phyloP scores from a whole-genome alignment of 2,113 vertebrate species.

The Gallinago paraguaiae region DNA sequence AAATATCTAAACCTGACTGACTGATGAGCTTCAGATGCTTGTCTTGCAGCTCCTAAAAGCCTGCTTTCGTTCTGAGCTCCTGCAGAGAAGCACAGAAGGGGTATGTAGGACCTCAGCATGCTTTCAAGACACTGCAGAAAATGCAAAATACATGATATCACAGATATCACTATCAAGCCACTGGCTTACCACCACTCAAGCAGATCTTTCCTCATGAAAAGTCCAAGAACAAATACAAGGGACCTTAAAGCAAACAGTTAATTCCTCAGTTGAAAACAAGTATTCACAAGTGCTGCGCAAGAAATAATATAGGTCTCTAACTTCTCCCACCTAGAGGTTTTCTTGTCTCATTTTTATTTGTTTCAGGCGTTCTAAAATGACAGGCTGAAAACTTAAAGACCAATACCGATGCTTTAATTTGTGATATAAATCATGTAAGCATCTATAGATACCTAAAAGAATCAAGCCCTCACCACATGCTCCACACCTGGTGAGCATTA shows the following conservation, averaged over 20 bases:
- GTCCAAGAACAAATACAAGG: neutral
- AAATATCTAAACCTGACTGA: neutral
- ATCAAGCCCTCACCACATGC: neutral
- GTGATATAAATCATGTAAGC: slow-evolving; percentile 29
- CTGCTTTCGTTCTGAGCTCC: neutral
- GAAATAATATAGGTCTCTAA: slow-evolving; percentile 60
- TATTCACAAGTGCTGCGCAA: neutral
- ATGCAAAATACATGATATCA: neutral
- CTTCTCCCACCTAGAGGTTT: neutral
- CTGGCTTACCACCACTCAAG: neutral
- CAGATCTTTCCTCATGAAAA: neutral
- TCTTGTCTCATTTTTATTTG: slow-evolving; percentile 42
- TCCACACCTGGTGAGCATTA: slow-evolving; percentile 20
- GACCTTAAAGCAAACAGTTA: neutral
- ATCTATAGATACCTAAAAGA: slow-evolving; percentile 34
- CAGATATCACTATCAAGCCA: neutral
- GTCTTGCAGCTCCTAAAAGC: neutral
- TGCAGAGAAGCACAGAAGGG: neutral
- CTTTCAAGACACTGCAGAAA: neutral
- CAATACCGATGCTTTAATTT: slow-evolving; percentile 34
- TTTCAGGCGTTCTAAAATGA: slow-evolving; percentile 51
- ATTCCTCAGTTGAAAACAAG: neutral
- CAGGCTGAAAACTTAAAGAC: slow-evolving; percentile 46
- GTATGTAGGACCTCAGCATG: neutral
- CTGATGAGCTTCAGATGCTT: neutral